Evolutionary conservation across 2,888 invertebrate genomes (phyloP), one percentile per base, ranked within the genome.

Genomic region (Trissolcus brochymenae): DNA sequence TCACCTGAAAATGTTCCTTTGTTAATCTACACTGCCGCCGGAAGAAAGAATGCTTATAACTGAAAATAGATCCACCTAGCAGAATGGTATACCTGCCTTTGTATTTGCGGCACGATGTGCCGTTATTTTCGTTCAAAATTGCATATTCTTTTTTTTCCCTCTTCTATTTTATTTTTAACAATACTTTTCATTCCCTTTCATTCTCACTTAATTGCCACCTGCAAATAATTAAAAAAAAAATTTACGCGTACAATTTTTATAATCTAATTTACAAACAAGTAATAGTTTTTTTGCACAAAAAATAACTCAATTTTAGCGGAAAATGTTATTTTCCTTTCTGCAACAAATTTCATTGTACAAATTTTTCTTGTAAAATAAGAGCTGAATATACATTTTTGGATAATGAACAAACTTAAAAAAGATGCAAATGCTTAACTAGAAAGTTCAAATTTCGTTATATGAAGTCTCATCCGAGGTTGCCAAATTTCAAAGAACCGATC

Each of bases 31-130:
- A 55, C 65, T 65, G 59, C 76, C 76, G 70, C 65, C 70, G 60
- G 76, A 70, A 70, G 76, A 76, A 76, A 70, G 76, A 70, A 75
- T 70, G 64, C 70, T 65, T 70, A 64, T 76, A 70, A 76, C 70
- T 70, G 49, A 76, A 76, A 76, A 70, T 76, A 76, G 71, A 76
- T 71, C 66, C 71, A 76, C 70, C 76, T 76, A 76, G 51, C 65
- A 62, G 71, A 71, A 71, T 66, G 41, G 49, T 66, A 76, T 71
- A 76, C 65, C 76, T 65, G 76, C 70, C 70, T 76, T 76, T 76
- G 76, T 76, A 76, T 70, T 76, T 76, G 50, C 66, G 76, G 41
- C 66, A 56, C 60, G 61, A 71, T 66, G 66, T 76, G 76, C 76
- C 76, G 76, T 76, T 76, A 76, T 65, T 21, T 65, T 65, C 50